Evolutionary conservation across 92 coral and sea anemone species (phyloP).

Genomic region (Bergia puertoricense): DNA sequence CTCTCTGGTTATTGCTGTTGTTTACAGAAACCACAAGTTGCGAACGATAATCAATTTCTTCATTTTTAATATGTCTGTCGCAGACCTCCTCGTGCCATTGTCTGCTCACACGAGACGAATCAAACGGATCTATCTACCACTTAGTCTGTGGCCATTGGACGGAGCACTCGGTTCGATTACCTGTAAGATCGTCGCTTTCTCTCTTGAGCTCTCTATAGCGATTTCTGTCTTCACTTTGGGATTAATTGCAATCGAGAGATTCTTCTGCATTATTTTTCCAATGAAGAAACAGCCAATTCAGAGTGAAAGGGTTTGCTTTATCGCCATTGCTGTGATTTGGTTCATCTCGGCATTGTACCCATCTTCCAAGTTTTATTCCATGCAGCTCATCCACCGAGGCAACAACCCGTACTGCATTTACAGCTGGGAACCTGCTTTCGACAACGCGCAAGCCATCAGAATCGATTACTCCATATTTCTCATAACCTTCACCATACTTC

Average conservation of each 20-base stretch:
- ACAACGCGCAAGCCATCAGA: background rate
- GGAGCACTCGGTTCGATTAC: background rate
- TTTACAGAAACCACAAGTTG: background rate
- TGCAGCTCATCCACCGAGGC: too few relatives aligned
- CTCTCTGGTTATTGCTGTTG: background rate
- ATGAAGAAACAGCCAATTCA: background rate
- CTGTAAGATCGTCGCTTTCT: background rate
- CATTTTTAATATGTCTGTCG: background rate
- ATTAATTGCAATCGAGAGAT: background rate
- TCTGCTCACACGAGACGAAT: background rate
- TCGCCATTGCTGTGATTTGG: too few relatives aligned
- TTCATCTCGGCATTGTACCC: too few relatives aligned
- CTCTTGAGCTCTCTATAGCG: background rate
- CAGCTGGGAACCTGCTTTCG: too few relatives aligned
- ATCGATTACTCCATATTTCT: background rate
- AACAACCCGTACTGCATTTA: too few relatives aligned
- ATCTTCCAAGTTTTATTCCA: too few relatives aligned
- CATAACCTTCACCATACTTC: background rate
- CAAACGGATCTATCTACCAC: background rate
- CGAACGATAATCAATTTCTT: background rate
- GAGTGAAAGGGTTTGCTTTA: too few relatives aligned
- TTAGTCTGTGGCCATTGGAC: background rate
- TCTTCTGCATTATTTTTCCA: background rate
- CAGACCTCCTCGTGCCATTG: background rate
- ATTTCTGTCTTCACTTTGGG: background rate